A percentile compares a stretch with the other conserved stretches of the same genome.
These are phyloP conservation scores for Ageneiosus marmoratus DNA, from an alignment of 2,113 vertebrate genomes.

Conservation along the genomic window DNA sequence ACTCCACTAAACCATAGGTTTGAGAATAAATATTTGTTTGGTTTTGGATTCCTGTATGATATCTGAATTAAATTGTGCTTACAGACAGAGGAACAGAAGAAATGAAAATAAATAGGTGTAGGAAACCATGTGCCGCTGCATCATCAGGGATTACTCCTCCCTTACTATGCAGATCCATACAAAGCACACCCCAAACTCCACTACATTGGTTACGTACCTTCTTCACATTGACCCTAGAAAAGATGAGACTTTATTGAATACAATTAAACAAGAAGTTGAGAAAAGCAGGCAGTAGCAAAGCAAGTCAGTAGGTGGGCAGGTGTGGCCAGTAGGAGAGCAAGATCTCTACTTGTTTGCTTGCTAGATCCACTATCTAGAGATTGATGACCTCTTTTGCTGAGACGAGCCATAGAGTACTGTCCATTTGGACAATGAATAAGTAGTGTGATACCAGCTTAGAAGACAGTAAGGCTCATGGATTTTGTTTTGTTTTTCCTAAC, in stretches of 20 bases:
- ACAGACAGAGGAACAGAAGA: background rate
- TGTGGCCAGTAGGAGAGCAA: background rate
- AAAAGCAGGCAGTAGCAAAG: background rate
- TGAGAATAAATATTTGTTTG: background rate
- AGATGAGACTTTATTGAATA: too few species aligned
- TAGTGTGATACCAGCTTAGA: background rate
- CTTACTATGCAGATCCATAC: background rate
- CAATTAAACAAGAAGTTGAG: background rate
- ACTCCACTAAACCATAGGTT: background rate
- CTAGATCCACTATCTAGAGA: background rate
- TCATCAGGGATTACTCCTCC: background rate
- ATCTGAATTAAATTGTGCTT: background rate
- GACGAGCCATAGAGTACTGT: background rate
- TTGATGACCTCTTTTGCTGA: background rate
- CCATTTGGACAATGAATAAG: background rate
- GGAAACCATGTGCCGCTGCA: background rate
- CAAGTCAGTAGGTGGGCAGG: too few species aligned
- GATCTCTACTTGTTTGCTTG: background rate
- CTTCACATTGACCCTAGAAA: background rate
- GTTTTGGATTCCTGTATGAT: too few species aligned
- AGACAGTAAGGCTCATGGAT: background rate
- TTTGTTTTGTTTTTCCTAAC: background rate
- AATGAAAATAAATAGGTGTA: too few species aligned
- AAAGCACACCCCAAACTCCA: background rate
- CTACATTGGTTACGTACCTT: background rate